Percentiles rank a stretch among this genome's conserved stretches.
These are phyloP conservation scores for Pelecanus crispus DNA, from an alignment of 2,113 vertebrate species.

Conservation along the genomic window DNA sequence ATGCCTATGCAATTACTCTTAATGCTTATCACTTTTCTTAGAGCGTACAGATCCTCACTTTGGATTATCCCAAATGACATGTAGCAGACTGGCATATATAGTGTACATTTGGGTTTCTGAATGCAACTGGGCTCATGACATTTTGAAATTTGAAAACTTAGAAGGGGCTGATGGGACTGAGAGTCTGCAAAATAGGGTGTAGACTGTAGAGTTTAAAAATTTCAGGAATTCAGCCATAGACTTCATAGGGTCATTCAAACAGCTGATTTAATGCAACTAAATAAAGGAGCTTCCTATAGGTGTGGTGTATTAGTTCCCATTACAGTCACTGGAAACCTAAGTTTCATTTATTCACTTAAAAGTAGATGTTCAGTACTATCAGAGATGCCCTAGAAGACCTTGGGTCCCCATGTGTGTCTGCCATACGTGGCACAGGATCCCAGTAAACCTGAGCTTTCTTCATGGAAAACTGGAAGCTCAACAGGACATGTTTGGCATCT, in stretches of 20 bases:
- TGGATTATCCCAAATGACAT: background rate
- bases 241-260: background rate
- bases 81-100: background rate
- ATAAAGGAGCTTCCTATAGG: background rate
- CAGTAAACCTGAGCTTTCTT: background rate
- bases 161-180: background rate
- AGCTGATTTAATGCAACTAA: background rate
- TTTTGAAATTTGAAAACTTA: background rate
- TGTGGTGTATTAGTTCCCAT: background rate
- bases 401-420: background rate
- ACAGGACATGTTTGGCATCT: background rate
- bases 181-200: background rate
- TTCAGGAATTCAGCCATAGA: background rate
- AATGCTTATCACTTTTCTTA: background rate
- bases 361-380: background rate
- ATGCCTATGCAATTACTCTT: background rate
- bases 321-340: background rate
- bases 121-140: background rate
- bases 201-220: background rate
- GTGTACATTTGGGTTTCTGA: background rate
- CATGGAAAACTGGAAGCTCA: background rate
- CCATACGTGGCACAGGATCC: background rate
- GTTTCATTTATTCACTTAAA: background rate
- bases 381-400: background rate
- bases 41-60: background rate